Evolutionary conservation across 2,113 vertebrate species (phyloP).

Genomic region (Rhodinocichla rosea): DNA sequence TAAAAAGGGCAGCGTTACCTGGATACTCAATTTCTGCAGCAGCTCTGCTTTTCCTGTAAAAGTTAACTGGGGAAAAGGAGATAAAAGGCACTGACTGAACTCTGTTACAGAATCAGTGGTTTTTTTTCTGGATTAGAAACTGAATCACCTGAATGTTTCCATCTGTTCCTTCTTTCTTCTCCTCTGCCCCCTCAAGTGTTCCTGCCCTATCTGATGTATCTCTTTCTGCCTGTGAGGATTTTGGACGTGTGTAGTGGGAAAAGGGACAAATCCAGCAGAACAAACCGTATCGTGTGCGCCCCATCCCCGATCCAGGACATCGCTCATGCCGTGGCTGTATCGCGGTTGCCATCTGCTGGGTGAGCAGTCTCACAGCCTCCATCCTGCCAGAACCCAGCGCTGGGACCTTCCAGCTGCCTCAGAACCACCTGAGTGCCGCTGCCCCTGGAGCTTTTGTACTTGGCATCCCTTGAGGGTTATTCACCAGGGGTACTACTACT

Average conservation of each 20-base stretch:
- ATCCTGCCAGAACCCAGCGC: not conserved
- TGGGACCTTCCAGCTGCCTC: not conserved
- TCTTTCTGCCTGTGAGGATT: not conserved
- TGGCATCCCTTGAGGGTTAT: not conserved
- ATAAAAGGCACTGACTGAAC: not conserved
- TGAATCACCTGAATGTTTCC: not conserved
- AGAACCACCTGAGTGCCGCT: not conserved
- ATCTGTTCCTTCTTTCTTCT: not conserved
- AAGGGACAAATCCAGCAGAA: not conserved
- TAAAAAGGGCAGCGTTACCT: not conserved
- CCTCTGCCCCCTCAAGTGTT: not conserved
- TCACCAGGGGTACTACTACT: fast-evolving
- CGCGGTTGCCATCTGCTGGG: conserved; percentile 41
- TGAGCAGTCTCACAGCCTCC: not conserved
- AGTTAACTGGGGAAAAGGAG: not conserved
- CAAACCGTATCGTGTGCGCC: fast-evolving
- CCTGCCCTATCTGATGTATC: not conserved
- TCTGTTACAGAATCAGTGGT: not conserved
- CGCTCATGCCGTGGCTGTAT: fast-evolving
- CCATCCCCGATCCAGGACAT: fast-evolving
- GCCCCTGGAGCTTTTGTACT: not conserved
- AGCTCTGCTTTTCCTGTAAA: not conserved
- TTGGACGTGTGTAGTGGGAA: not conserved
- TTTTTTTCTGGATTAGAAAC: not conserved
- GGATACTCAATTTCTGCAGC: not conserved